These are phyloP conservation scores for Liposcelis brunnea DNA, from an alignment of 2,888 invertebrate species.

Conservation along the genomic window DNA sequence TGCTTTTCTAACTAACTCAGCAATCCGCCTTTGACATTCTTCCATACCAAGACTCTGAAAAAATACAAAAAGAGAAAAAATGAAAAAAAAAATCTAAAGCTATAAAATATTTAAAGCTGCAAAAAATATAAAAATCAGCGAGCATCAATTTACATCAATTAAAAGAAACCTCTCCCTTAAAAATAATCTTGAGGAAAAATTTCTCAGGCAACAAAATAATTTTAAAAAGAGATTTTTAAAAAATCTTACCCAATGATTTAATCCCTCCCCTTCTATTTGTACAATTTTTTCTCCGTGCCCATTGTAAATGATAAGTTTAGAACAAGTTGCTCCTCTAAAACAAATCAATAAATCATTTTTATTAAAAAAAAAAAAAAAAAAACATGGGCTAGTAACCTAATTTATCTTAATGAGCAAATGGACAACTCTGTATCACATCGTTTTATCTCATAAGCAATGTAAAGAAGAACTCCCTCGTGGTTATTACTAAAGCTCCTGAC, in stretches of 20 bases:
- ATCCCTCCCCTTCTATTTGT: constrained; percentile 48
- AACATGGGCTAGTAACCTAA: too few relatives aligned
- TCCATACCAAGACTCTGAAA: constrained; percentile 50
- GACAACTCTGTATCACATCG: too few relatives aligned
- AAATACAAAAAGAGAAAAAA: constrained; percentile 9
- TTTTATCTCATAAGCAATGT: too few relatives aligned
- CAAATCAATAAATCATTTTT: too few relatives aligned
- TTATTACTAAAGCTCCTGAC: too few relatives aligned
- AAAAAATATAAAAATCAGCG: constrained; percentile 1
- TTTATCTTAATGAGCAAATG: too few relatives aligned
- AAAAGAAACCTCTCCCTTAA: constrained; percentile 2
- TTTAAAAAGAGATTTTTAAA: not conserved
- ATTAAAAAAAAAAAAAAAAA: not conserved
- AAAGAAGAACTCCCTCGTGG: too few relatives aligned
- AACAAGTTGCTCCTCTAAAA: constrained; percentile 70
- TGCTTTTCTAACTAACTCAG: constrained; percentile 49
- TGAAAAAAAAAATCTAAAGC: not conserved
- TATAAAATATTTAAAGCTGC: constrained; percentile 6
- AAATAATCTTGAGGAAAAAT: not conserved
- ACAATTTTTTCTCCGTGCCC: constrained; percentile 50
- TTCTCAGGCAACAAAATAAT: constrained; percentile 8
- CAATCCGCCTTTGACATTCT: constrained; percentile 56
- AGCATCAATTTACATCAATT: constrained; percentile 4
- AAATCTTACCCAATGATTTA: constrained; percentile 55
- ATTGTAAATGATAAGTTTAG: constrained; percentile 59